A percentile compares a stretch with the other conserved stretches of the same genome.
These are phyloP conservation scores for Siniperca knerii DNA, from an alignment of 2,113 vertebrate genomes.

Conservation along the genomic window DNA sequence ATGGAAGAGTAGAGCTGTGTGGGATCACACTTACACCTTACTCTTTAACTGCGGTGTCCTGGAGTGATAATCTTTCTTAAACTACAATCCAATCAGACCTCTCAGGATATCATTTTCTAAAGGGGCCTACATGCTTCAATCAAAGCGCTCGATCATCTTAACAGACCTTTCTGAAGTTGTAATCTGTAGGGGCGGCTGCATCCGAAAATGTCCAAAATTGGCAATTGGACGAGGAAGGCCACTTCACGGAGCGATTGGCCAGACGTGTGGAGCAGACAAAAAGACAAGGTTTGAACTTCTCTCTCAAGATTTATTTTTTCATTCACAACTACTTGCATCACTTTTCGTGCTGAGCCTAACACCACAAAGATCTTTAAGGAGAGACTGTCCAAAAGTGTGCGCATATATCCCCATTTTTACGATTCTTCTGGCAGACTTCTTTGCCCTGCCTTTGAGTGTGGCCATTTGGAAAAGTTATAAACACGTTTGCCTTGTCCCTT, in stretches of 20 bases:
- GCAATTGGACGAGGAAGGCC: neutral
- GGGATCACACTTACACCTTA: slow-evolving; percentile 13
- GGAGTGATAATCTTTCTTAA: slow-evolving; percentile 15
- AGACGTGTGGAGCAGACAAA: neutral
- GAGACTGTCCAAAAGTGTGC: neutral
- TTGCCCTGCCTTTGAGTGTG: neutral
- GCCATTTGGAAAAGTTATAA: neutral
- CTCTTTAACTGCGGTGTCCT: neutral
- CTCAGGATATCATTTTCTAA: neutral
- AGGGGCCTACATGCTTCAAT: neutral
- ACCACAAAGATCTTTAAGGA: neutral
- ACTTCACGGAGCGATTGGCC: neutral
- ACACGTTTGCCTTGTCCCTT: neutral
- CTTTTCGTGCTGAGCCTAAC: neutral
- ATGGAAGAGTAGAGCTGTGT: neutral
- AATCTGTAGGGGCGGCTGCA: neutral
- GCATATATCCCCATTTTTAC: neutral
- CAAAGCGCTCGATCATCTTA: neutral
- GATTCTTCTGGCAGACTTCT: neutral
- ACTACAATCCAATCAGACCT: slow-evolving; percentile 17
- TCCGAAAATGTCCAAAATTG: neutral
- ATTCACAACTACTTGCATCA: neutral
- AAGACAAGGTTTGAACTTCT: neutral
- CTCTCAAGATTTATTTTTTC: neutral
- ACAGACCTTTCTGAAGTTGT: neutral